Conservation (phyloP, 2,113 vertebrate species). For the Pangasianodon hypophthalmus region DNA sequence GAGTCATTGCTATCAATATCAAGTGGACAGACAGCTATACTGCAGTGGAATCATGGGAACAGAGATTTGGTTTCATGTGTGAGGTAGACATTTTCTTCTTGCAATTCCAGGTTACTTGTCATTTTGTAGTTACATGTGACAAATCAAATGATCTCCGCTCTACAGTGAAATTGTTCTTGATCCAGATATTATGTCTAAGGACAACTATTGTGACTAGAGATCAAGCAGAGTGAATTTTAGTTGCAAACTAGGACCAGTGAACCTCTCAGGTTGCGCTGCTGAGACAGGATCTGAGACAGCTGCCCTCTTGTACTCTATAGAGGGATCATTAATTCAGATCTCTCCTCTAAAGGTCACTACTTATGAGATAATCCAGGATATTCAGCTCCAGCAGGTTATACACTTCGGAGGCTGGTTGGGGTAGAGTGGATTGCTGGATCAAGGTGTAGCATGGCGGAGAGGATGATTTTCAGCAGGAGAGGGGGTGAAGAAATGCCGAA, state of each 20-base stretch:
- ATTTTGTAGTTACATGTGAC: not conserved
- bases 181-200: not conserved
- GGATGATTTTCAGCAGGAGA: slow-evolving; percentile 34
- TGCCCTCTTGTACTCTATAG: not conserved
- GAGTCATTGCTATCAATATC: slow-evolving; percentile 44
- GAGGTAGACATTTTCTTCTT: not conserved
- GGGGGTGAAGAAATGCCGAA: slow-evolving; percentile 50
- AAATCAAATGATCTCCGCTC: not conserved
- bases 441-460: not conserved
- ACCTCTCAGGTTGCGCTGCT: slow-evolving; percentile 65
- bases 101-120: not conserved
- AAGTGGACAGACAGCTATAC: not conserved
- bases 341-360: not conserved
- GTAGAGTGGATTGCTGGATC: not conserved
- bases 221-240: not conserved
- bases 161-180: not conserved
- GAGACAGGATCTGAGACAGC: slow-evolving; percentile 57
- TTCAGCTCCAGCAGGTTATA: slow-evolving; percentile 51
- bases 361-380: slow-evolving; percentile 49
- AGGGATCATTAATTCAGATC: not conserved
- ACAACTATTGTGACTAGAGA: not conserved
- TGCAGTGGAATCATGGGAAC: not conserved
- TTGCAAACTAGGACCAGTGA: not conserved
- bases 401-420: slow-evolving; percentile 38
- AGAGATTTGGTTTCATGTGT: not conserved